Percentiles rank a stretch among this genome's conserved stretches.
Evolutionary conservation across 2,888 invertebrate species (phyloP).

Genomic region (Plebejus anna): DNA sequence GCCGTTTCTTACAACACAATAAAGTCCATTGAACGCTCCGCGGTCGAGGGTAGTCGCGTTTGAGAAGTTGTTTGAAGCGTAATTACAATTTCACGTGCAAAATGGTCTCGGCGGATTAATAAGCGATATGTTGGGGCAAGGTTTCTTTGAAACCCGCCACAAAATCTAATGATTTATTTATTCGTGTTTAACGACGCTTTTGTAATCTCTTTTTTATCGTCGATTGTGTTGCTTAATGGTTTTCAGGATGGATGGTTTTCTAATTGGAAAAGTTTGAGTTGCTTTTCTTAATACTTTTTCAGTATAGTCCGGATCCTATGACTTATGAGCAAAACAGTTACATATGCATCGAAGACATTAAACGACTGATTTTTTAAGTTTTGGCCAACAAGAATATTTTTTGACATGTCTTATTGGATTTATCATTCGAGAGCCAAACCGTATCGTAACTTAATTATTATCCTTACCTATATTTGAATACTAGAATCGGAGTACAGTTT

Average conservation of each 20-base stretch:
- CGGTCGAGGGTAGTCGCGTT: conserved; percentile 56
- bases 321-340: not conserved
- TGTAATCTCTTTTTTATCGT: conserved; percentile 10
- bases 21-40: conserved; percentile 44
- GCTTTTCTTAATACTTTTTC: not conserved
- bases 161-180: conserved; percentile 16
- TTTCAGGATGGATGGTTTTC: not conserved
- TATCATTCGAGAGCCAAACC: too few relatives aligned
- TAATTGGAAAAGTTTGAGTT: not conserved
- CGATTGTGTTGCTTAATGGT: not conserved
- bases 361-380: not conserved
- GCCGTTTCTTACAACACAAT: conserved; percentile 43
- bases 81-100: conserved; percentile 52
- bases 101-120: conserved; percentile 42
- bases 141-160: conserved; percentile 12
- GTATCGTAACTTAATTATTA: too few relatives aligned
- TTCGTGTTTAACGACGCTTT: conserved; percentile 13
- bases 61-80: conserved; percentile 63
- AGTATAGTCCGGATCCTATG: not conserved
- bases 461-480: too few relatives aligned
- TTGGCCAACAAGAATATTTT: not conserved
- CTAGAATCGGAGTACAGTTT: not conserved
- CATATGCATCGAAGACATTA: too few relatives aligned
- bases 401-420: not conserved
- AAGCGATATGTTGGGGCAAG: conserved; percentile 36